These are phyloP conservation scores for Scolanthus callimorphus DNA, from an alignment of 92 coral and sea anemone species.

Conservation along the genomic window DNA sequence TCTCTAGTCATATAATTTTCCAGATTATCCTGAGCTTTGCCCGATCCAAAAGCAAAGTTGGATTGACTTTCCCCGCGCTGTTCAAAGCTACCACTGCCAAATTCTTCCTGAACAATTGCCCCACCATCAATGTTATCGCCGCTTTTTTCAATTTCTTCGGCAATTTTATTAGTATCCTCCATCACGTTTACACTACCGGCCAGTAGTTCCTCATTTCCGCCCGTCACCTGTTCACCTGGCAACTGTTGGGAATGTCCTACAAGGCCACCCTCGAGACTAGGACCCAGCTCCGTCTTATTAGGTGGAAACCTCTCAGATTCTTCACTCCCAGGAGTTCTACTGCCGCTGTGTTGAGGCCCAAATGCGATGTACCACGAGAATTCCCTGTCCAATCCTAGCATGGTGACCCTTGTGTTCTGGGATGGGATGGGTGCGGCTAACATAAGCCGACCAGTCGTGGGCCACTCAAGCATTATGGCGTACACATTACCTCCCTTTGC, in stretches of 20 bases:
- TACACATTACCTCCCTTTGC: slow-evolving; percentile 54
- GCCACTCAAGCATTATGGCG: slow-evolving; percentile 88
- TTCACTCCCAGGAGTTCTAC: neutral
- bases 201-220: neutral
- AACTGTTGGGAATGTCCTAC: neutral
- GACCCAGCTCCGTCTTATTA: neutral
- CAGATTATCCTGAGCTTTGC: too few relatives aligned
- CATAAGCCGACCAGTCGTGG: slow-evolving; percentile 41
- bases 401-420: slow-evolving; percentile 44
- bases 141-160: neutral
- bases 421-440: slow-evolving; percentile 56
- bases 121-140: neutral
- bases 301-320: too few relatives aligned
- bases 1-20: too few relatives aligned
- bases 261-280: neutral
- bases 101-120: neutral
- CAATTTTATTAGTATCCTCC: neutral
- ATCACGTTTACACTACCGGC: neutral
- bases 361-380: slow-evolving; percentile 56
- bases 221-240: neutral
- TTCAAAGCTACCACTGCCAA: neutral
- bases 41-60: too few relatives aligned
- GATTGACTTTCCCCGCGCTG: neutral
- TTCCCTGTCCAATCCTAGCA: slow-evolving; percentile 66
- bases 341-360: too few relatives aligned